Evolutionary conservation across 2,113 vertebrate species (phyloP).

Genomic region (Callithrix jacchus): DNA sequence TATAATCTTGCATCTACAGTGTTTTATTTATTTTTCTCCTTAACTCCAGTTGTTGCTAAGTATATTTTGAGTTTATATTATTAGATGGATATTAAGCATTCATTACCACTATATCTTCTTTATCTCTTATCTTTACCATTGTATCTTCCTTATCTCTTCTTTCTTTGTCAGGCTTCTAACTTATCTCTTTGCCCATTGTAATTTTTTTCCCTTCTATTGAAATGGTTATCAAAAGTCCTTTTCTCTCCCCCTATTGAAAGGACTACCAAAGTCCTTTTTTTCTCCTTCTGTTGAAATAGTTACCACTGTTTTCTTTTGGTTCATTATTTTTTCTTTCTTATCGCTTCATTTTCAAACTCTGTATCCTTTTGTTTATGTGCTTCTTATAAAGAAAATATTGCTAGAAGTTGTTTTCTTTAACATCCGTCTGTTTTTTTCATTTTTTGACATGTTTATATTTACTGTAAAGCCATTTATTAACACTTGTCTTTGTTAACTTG

Average conservation of each 20-base stretch:
- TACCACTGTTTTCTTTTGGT: neutral
- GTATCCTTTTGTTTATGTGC: neutral
- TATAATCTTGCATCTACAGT: neutral
- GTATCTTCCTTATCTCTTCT: neutral
- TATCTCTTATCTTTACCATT: neutral
- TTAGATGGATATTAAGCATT: neutral
- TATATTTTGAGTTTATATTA: neutral
- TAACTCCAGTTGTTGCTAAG: neutral
- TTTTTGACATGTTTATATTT: slow-evolving; percentile 31
- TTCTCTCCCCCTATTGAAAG: neutral
- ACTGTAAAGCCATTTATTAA: neutral
- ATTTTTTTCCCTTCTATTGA: neutral
- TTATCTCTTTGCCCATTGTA: neutral
- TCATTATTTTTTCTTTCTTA: neutral
- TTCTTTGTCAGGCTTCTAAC: neutral
- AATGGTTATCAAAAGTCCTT: neutral
- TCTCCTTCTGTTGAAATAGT: neutral
- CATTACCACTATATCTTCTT: neutral
- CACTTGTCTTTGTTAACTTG: neutral
- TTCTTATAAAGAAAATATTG: neutral
- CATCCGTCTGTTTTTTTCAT: neutral
- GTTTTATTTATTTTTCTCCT: neutral
- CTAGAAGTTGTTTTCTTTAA: neutral
- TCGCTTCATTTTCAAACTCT: neutral
- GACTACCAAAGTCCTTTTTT: neutral